phyloP scores from a whole-genome alignment of 2,797 vertebrate species.

The Chaetodon trifasciatus region DNA sequence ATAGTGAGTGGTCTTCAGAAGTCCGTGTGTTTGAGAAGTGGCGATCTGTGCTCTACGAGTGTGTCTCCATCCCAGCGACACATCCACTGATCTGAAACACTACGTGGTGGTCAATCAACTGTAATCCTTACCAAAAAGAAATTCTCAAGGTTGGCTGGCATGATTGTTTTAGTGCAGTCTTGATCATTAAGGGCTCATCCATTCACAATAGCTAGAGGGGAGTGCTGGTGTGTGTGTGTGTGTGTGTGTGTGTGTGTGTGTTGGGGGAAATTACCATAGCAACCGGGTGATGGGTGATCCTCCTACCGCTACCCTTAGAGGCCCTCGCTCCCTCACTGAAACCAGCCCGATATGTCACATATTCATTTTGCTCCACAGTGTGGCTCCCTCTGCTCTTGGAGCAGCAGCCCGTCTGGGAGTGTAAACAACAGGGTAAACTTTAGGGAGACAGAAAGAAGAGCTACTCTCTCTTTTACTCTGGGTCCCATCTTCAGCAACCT shows the following conservation, averaged over 20 bases:
- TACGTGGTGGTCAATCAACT: conserved; percentile 49
- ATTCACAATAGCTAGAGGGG: conserved; percentile 57
- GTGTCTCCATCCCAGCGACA: conserved; percentile 49
- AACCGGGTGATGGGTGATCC: conserved; percentile 44
- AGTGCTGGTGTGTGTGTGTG: conserved; percentile 67
- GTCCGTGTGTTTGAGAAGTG: conserved; percentile 45
- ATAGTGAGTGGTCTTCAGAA: conserved; percentile 49
- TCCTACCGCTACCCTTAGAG: conserved; percentile 54
- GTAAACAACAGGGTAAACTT: conserved; percentile 87
- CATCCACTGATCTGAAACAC: conserved; percentile 38
- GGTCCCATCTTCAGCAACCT: conserved; percentile 79
- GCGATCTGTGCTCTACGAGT: conserved; percentile 58
- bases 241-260: conserved; percentile 23
- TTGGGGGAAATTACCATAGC: conserved; percentile 42
- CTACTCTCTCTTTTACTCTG: conserved; percentile 68
- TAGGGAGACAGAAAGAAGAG: conserved; percentile 73
- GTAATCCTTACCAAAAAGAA: conserved; percentile 22
- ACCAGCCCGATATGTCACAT: conserved; percentile 83
- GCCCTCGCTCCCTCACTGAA: conserved; percentile 50
- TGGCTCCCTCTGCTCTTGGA: conserved; percentile 83
- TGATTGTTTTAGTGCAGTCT: conserved; percentile 83
- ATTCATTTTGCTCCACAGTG: conserved; percentile 88
- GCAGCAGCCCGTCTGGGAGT: conserved; percentile 84
- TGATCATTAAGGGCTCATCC: conserved; percentile 75
- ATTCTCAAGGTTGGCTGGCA: conserved; percentile 71